A percentile compares a stretch with the other conserved stretches of the same genome.
phyloP scores from a whole-genome alignment of 1,140 invertebrate genomes.

The Tachypleus tridentatus region DNA sequence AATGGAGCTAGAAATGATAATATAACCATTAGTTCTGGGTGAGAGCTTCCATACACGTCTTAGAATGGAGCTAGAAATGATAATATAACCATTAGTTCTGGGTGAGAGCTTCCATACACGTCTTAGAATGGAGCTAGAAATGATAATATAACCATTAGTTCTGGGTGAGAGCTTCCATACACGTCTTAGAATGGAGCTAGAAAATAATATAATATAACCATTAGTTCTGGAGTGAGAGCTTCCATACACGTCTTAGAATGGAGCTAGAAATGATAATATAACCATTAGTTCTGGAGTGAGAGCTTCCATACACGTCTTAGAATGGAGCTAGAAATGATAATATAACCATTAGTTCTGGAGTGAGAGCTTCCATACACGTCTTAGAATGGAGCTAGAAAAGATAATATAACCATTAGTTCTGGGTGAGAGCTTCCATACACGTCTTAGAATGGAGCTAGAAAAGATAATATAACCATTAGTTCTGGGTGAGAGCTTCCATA shows the following conservation, averaged over 20 bases:
- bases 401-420: no score
- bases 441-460: conserved; percentile 38
- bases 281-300: conserved; percentile 55
- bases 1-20: conserved; percentile 39
- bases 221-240: conserved; percentile 52
- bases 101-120: conserved; percentile 47
- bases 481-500: conserved; percentile 48
- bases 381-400: conserved; percentile 38
- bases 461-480: no score
- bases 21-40: no score
- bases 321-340: conserved; percentile 39
- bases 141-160: no score
- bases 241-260: conserved; percentile 39
- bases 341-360: no score
- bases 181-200: conserved; percentile 39
- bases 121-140: conserved; percentile 38
- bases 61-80: conserved; percentile 38
- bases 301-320: conserved; percentile 40
- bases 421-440: conserved; percentile 48
- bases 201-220: no score
- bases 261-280: no score
- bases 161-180: conserved; percentile 48
- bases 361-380: conserved; percentile 45
- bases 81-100: no score
- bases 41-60: conserved; percentile 44